Evolutionary conservation across 2,888 invertebrate species (phyloP).

Genomic region (Suillia variegata): DNA sequence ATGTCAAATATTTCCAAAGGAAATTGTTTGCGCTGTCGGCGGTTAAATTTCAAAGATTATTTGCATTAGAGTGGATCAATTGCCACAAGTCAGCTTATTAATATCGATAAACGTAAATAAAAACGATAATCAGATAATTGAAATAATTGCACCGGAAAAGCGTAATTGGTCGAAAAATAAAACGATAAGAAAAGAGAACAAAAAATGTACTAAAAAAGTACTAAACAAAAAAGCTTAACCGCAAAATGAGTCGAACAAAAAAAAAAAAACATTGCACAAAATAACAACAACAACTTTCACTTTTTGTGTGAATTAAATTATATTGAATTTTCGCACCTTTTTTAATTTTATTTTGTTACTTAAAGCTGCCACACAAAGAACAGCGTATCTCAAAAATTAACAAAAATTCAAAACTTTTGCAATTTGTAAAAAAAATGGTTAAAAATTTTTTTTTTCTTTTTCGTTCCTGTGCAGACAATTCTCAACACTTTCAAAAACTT

Average conservation of each 20-base stretch:
- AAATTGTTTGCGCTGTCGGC: too few species aligned
- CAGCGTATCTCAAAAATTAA: too few species aligned
- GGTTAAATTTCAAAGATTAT: too few species aligned
- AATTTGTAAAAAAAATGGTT: conserved; percentile 4
- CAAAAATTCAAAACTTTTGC: conserved; percentile 4
- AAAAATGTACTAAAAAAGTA: not conserved
- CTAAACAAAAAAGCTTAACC: not conserved
- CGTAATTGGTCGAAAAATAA: too few species aligned
- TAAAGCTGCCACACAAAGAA: conserved; percentile 13
- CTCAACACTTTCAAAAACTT: too few species aligned
- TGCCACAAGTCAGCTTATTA: too few species aligned
- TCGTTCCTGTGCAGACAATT: too few species aligned
- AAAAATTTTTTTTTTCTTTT: conserved; percentile 8
- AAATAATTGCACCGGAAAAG: too few species aligned
- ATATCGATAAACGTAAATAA: too few species aligned
- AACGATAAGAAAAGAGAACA: not conserved
- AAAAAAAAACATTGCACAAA: not conserved
- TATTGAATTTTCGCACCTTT: conserved; percentile 7
- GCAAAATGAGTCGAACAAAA: not conserved
- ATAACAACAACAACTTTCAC: conserved; percentile 8
- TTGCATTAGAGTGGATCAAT: too few species aligned
- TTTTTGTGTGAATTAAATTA: not conserved
- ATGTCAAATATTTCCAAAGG: too few species aligned
- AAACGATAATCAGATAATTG: too few species aligned
- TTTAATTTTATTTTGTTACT: not conserved